Evolutionary conservation across 2,888 invertebrate species (phyloP), one percentile per base, ranked within the genome.

Genomic region (Gymnosoma rotundatum): DNA sequence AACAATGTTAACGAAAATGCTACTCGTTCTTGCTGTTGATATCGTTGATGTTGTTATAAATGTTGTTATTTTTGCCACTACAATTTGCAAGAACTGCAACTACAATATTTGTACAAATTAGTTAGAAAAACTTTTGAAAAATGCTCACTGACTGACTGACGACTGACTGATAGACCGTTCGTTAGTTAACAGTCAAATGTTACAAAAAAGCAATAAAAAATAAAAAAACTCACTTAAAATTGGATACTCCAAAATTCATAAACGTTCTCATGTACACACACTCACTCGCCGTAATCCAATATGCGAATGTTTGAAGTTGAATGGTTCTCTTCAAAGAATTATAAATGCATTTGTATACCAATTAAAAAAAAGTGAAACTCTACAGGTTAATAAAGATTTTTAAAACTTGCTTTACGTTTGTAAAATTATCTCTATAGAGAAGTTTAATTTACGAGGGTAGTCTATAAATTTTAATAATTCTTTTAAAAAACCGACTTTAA

Each of bases 71-170:
- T n/a, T 38, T 38, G 48, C 38, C 58, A 58, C 21, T 32, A n/a
- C 2, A 58, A 38, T 66, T 66, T 12, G 36, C 50, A 76, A 50
- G n/a, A 45, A 60, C 20, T 52, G 38, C 25, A 60, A 60, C 12
- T n/a, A 25, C 50, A 61, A 63, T 50, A 60, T 67, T 67, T 76
- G 58, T 50, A 38, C 50, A 60, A 76, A 76, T 76, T 60, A 60
- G 67, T 20, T 76, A 2, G 32, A 58, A 75, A 48, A 45, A 66
- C 14, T n/a, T 48, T 4, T 38, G 5, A 42, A 14, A 4, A 61
- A n/a, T 2, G 14, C 21, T 18, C 8, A 48, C 5, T 52, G 36
- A 18, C 56, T 56, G 36, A 45, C 52, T 18, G 16, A 16, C 36
- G 36, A 18, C 56, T 45, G 36, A 45, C 52, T 18, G 16, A 16